Base-by-base conservation (phyloP, 2,113 vertebrate species). In the Brachyhypopomus gauderio region DNA sequence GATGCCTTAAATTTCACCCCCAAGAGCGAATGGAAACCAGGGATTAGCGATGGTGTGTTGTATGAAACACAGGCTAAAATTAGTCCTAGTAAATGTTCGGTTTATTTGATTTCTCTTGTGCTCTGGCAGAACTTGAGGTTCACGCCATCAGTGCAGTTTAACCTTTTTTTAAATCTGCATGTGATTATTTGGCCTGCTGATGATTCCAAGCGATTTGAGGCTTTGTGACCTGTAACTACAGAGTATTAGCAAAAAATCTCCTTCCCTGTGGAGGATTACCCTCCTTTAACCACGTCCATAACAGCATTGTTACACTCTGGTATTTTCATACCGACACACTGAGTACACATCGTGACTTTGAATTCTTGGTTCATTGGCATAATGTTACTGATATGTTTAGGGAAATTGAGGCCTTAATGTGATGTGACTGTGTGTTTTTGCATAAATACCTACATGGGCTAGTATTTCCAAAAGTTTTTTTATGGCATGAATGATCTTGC, bases 211-310 rank as follows among this genome's bases (percentile, higher is more conserved):
- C 11, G 38, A 22, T 22, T 41, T 38, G 66, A 41, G 66, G n/a
- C 66, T 38, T 8, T 38, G 34, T 38, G 27, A n/a, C 66, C 34
- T 41, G 36, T n/a, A 67, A 67, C 1, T 4, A 67, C 22, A 41
- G 7, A 41, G 34, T n/a, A 12, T 70, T 41, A 70, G 34, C 66
- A 41, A 38, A 22, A 41, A 70, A 74, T 64, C 64, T 74, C 70
- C 55, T n/a, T 48, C 38, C 23, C 23, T 79, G n/a, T 12, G 16
- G 25, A 55, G 58, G 70, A 80, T 80, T 80, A 80, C 73, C 56
- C 41, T 55, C n/a, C 27, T 45, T 11, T 25, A 19, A 36, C 34
- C 58, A 17, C 55, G 36, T 23, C 9, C 59, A 38, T 45, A 59
- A 9, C 17, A 3, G 19, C 62, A 25, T 66, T 60, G 41, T 59